Evolutionary conservation across 2,113 vertebrate species (phyloP), one percentile per base, ranked within the genome.

Genomic region (Polypterus bichir): DNA sequence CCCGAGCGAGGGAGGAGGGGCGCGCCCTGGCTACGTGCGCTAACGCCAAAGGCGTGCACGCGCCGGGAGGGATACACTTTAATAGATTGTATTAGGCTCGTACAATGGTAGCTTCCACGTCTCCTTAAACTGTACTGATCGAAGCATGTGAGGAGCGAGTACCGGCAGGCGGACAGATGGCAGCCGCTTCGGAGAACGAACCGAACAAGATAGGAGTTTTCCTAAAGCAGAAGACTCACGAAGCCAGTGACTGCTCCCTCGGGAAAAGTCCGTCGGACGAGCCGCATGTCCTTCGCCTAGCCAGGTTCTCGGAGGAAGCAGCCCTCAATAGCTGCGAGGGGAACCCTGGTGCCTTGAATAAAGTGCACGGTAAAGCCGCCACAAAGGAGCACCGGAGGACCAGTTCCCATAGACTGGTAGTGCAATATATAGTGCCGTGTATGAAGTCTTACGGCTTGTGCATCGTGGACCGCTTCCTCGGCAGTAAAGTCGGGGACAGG

Each of bases 371-470:
- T 3, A 73, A 71, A 59, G 54, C 65, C 5, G 69, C 64, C 57
- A 59, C 47, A 3, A 72, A 68, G 54, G 76, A 78, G 2, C 74
- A 51, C 49, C 67, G 68, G 44, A 70, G 73, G 27, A 59, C 64
- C 3, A 71, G 60, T 62, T 60, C 67, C 7, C 70, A 76, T 59
- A 76, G 69, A 62, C 67, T 79, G 11, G 77, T 79, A 5, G 46
- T 65, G 11, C 77, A 73, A 5, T 77, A 79, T 45, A 61, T 77
- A 3, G 69, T 63, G 47, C 80, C 80, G 5, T 77, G 76, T 61
- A 74, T 82, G 72, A 73, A 74, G 56, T 66, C 74, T 0, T 76
- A 79, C 53, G 80, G 80, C 47, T 57, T 81, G 62, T 80, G 80
- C 62, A 71, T 76, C 6, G 70, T 79, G 44, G 77, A 81, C 56